phyloP scores from a whole-genome alignment of 2,797 vertebrate genomes.

The Pangasius mekongensis region DNA sequence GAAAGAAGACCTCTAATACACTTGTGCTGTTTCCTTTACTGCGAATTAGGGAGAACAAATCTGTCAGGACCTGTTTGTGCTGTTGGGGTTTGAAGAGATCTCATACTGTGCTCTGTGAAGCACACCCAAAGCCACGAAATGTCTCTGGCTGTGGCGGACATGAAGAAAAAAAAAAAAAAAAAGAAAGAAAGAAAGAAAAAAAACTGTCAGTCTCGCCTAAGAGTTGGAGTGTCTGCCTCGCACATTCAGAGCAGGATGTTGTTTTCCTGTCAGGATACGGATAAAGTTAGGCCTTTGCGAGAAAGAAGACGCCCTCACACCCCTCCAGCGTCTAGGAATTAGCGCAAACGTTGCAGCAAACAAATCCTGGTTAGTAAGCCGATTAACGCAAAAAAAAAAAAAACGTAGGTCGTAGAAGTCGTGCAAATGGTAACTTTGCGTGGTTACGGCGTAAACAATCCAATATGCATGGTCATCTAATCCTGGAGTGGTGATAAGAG shows the following conservation, averaged over 20 bases:
- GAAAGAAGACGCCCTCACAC: conserved; percentile 61
- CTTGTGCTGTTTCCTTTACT: conserved; percentile 76
- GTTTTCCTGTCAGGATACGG: conserved; percentile 75
- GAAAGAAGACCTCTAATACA: conserved; percentile 73
- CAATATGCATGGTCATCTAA: conserved; percentile 66
- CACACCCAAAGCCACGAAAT: conserved; percentile 79
- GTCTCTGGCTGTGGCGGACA: conserved; percentile 58
- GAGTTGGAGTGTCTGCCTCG: conserved; percentile 49
- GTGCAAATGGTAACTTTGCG: background rate
- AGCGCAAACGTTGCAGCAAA: conserved; percentile 76
- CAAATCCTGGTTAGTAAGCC: conserved; percentile 80
- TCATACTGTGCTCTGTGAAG: conserved; percentile 82
- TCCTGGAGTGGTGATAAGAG: conserved; percentile 61
- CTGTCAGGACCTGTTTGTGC: conserved; percentile 82
- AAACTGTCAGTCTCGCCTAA: conserved; percentile 35
- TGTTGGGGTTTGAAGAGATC: conserved; percentile 80
- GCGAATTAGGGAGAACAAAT: conserved; percentile 73
- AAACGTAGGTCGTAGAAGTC: conserved; percentile 78
- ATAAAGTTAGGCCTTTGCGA: conserved; percentile 70
- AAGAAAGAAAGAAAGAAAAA: background rate
- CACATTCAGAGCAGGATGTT: conserved; percentile 67
- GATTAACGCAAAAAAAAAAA: conserved; percentile 71
- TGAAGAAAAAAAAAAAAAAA: conserved; percentile 1
- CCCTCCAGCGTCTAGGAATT: conserved; percentile 74
- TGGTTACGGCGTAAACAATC: background rate